These are phyloP conservation scores for Aurelia aurita DNA, from an alignment of 30 jellyfish, hydroid and myxozoan genomes.

Conservation along the genomic window DNA sequence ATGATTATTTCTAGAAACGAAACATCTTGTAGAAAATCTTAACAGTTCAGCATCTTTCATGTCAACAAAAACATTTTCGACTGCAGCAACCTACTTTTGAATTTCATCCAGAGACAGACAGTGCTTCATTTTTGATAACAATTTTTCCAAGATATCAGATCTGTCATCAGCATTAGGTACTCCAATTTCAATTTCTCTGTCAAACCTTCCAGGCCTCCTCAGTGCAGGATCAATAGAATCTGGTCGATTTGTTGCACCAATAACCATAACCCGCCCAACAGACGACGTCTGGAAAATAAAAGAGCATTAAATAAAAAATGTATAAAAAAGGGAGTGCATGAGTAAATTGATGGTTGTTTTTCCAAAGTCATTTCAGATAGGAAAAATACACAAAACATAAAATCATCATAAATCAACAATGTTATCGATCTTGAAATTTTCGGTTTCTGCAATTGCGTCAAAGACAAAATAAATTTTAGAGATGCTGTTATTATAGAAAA, in stretches of 20 bases:
- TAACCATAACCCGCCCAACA: constrained; percentile 72
- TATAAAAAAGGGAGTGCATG: background rate
- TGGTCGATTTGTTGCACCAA: constrained; percentile 87
- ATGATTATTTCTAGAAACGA: too few species aligned
- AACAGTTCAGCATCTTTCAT: too few species aligned
- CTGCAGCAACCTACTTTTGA: constrained; percentile 12
- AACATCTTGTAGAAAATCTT: too few species aligned
- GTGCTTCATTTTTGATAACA: constrained; percentile 55
- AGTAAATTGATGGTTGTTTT: too few species aligned
- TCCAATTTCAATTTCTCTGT: constrained; percentile 86
- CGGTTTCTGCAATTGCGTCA: too few species aligned
- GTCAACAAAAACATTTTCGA: too few species aligned
- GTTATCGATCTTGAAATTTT: too few species aligned
- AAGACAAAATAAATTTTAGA: too few species aligned
- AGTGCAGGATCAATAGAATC: constrained; percentile 90
- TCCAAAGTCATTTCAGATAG: too few species aligned
- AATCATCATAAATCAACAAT: too few species aligned
- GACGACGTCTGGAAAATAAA: constrained; percentile 25
- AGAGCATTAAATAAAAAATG: background rate
- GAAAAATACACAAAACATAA: too few species aligned
- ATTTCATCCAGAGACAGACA: constrained; percentile 38
- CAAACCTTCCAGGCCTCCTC: constrained; percentile 94
- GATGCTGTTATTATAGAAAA: too few species aligned
- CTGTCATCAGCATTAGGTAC: constrained; percentile 90
- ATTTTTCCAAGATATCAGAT: constrained; percentile 64